Percentiles rank a stretch among this genome's conserved stretches.
Conservation (phyloP, 2,113 vertebrate species). For the Gallinago media region DNA sequence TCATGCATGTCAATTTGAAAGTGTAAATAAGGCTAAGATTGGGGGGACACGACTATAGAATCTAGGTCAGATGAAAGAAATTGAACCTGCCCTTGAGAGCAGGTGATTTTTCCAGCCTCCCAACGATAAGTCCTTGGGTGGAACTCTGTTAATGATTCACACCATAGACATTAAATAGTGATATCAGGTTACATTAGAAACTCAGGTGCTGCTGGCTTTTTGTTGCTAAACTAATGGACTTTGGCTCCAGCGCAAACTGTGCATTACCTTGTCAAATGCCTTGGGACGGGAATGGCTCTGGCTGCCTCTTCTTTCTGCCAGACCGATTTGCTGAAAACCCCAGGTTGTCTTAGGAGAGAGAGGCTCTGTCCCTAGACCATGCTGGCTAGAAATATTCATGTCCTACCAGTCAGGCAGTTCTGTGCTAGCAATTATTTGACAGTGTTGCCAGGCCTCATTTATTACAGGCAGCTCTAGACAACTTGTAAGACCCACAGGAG, state of each 20-base stretch:
- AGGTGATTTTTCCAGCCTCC: not conserved
- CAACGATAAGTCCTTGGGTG: not conserved
- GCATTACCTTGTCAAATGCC: not conserved
- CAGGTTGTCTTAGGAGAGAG: not conserved
- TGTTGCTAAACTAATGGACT: constrained; percentile 35
- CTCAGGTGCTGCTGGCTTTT: not conserved
- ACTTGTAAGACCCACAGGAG: not conserved
- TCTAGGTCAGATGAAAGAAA: not conserved
- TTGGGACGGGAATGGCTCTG: not conserved
- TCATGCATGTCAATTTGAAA: not conserved
- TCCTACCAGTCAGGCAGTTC: rapidly evolving
- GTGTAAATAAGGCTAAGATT: not conserved
- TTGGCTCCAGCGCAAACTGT: not conserved
- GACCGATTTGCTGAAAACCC: not conserved
- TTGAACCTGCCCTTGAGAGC: not conserved
- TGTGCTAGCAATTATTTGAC: not conserved
- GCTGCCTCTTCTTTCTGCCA: not conserved
- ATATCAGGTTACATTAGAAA: constrained; percentile 12
- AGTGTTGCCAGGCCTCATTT: not conserved
- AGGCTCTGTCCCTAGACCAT: not conserved
- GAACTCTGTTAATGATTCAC: constrained; percentile 58
- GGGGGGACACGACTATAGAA: not conserved
- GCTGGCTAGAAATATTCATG: not conserved
- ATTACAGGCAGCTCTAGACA: not conserved
- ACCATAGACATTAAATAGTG: not conserved